Evolutionary conservation across 2,888 invertebrate species (phyloP).

Genomic region (Chymomyza procnemis): DNA sequence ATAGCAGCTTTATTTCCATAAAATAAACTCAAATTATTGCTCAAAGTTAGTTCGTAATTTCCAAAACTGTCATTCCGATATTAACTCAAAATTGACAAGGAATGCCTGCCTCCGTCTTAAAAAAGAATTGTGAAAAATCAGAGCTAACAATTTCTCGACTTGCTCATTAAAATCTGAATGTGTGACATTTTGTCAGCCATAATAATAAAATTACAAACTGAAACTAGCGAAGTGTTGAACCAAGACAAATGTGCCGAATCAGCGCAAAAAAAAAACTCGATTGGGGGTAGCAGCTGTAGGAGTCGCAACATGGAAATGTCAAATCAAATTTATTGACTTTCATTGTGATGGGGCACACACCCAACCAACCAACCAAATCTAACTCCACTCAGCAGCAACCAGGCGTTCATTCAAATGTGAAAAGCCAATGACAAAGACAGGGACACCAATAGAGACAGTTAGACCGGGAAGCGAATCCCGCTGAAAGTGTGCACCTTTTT

Average conservation of each 20-base stretch:
- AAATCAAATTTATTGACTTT: slow-evolving; percentile 72
- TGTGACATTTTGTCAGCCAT: slow-evolving; percentile 60
- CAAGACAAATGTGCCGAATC: slow-evolving; percentile 58
- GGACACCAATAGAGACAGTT: slow-evolving; percentile 8
- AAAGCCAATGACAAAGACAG: slow-evolving; percentile 55
- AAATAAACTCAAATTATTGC: not conserved
- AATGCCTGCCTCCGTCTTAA: not conserved
- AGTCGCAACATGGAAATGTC: slow-evolving; percentile 47
- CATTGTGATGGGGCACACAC: slow-evolving; percentile 47
- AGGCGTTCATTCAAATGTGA: slow-evolving; percentile 65
- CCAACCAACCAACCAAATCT: slow-evolving; percentile 34
- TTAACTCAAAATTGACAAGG: not conserved
- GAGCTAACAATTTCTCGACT: not conserved
- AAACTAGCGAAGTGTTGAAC: slow-evolving; percentile 39
- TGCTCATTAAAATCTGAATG: slow-evolving; percentile 64
- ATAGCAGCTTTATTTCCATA: not conserved
- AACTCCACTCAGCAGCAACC: slow-evolving; percentile 36
- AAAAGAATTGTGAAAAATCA: not conserved
- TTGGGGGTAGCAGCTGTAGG: not conserved
- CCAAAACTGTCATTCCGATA: not conserved
- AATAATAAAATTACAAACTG: slow-evolving; percentile 67
- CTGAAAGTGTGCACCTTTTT: slow-evolving; percentile 46
- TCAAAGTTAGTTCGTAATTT: too few relatives aligned
- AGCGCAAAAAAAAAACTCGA: slow-evolving; percentile 45
- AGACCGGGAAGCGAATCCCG: not conserved